These are phyloP conservation scores for Meandrusa payeni DNA, from an alignment of 2,888 invertebrate genomes.

Conservation along the genomic window DNA sequence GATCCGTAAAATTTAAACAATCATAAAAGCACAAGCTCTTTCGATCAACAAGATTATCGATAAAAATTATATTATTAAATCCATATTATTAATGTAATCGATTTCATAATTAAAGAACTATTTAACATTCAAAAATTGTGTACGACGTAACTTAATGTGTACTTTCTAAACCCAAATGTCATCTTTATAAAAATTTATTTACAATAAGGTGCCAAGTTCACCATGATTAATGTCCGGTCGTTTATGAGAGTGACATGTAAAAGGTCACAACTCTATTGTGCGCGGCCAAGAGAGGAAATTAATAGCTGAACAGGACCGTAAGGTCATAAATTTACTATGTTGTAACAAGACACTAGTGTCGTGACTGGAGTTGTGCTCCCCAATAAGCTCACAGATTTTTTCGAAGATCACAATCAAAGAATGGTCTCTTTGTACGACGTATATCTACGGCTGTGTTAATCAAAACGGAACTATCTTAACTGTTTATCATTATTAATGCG, in stretches of 20 bases:
- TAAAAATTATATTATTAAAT: too few relatives aligned
- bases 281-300: slow-evolving; percentile 7
- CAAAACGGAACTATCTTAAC: neutral
- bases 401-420: slow-evolving; percentile 13
- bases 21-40: too few relatives aligned
- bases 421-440: neutral
- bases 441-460: neutral
- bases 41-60: too few relatives aligned
- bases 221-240: slow-evolving; percentile 11
- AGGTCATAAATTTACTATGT: slow-evolving; percentile 18
- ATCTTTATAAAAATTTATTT: slow-evolving; percentile 1
- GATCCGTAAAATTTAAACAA: too few relatives aligned
- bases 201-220: slow-evolving; percentile 8
- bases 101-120: too few relatives aligned
- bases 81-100: too few relatives aligned
- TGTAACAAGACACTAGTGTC: slow-evolving; percentile 7
- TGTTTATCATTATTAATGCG: too few relatives aligned
- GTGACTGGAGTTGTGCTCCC: slow-evolving; percentile 3
- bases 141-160: too few relatives aligned
- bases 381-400: neutral
- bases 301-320: slow-evolving; percentile 13
- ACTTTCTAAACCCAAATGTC: too few relatives aligned
- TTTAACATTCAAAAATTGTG: too few relatives aligned
- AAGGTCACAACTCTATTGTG: slow-evolving; percentile 16
- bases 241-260: slow-evolving; percentile 17